Percentiles rank a stretch among this genome's conserved stretches.
Conservation (phyloP, 2,113 vertebrate species). For the Drymodes brunneopygia region DNA sequence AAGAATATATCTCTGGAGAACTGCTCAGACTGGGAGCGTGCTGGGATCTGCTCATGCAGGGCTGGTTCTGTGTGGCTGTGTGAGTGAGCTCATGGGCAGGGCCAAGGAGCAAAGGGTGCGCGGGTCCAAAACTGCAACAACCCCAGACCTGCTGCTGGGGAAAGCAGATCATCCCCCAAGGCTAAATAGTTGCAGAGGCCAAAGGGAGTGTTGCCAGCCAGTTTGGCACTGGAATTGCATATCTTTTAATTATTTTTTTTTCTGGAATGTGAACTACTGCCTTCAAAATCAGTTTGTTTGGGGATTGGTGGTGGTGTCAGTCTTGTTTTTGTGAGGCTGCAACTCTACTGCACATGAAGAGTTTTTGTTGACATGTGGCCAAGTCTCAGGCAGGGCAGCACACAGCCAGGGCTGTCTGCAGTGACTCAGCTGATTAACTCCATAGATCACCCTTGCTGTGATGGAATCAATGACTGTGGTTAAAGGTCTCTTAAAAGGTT, state of each 20-base stretch:
- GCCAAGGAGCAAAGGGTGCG: background rate
- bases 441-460: slow-evolving; percentile 44
- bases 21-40: background rate
- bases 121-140: background rate
- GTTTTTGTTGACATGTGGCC: background rate
- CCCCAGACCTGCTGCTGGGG: background rate
- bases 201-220: background rate
- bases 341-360: background rate
- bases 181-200: background rate
- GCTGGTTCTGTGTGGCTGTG: rapidly evolving
- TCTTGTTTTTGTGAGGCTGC: background rate
- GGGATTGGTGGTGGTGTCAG: background rate
- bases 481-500: slow-evolving; percentile 55
- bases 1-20: background rate
- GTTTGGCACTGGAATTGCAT: background rate
- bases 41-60: background rate
- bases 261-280: background rate
- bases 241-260: background rate
- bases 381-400: background rate
- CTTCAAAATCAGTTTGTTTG: background rate
- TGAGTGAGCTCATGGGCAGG: rapidly evolving
- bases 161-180: background rate
- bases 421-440: slow-evolving; percentile 42
- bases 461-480: slow-evolving; percentile 40
- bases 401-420: background rate